Base-by-base conservation (phyloP, 2,888 invertebrate genomes). In the Orthosia gothica region DNA sequence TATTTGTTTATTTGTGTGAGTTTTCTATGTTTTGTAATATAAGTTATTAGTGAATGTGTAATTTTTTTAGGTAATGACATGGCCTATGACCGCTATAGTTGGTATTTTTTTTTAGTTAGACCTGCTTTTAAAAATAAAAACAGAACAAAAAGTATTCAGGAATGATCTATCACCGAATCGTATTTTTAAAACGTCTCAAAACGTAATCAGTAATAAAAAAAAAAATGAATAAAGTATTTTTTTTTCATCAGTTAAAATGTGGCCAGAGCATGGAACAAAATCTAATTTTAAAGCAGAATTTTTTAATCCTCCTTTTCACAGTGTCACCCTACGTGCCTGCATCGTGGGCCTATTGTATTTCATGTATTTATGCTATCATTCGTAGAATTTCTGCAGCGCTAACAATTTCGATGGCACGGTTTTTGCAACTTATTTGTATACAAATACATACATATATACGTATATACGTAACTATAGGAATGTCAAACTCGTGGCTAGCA, bases 401-500 rank as follows among this genome's bases (percentile, higher is more conserved):
- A 77, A 77, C 66, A 70, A 69, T 81, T 77, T 77, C n/a, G 78
- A 76, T 83, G 74, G 69, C 74, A 78, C 61, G 75, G 81, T 86
- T 79, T 81, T 79, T 73, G 80, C 81, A 70, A 78, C 54, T 66
- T 79, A 75, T 76, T 85, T 84, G 76, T 85, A 70, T 76, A 76
- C 73, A 71, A 40, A 40, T 72, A 66, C 68, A 55, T n/a, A n/a
- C 5, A 11, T n/a, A 20, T 61, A 63, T 3, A 26, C 67, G 59
- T 4, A 26, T 70, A 23, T 32, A 67, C 20, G 50, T 52, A 59
- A 63, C 20, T 75, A 63, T 26, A 73, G 55, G 54, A 67, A 71
- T 81, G 47, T 26, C 57, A 68, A 65, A 61, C 40, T 68, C 20
- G 49, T 54, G 59, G 61, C 50, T 23, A 20, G 52, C 32, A 20